Evolutionary conservation across 2,888 invertebrate species (phyloP), one percentile per base, ranked within the genome.

Genomic region (Sarcophaga subvicina): DNA sequence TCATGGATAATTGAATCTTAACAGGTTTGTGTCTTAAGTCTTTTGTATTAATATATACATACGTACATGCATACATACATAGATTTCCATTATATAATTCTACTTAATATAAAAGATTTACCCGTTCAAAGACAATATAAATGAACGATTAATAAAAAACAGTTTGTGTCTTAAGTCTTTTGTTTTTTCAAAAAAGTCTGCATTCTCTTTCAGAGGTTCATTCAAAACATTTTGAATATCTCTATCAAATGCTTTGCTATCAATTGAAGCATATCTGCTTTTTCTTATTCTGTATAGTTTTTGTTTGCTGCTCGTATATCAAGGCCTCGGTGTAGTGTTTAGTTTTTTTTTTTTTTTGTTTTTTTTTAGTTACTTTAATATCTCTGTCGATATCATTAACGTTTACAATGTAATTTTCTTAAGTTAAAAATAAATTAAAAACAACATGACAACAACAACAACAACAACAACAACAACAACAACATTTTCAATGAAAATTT

Each of bases 321-420:
- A 11, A 78, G 83, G 66, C 37, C 22, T 83, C 0, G 49, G 27
- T 78, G 72, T 54, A 37, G 37, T 37, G 2, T 37, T 37, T 12
- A 62, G 66, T 62, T 73, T 80, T 76, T 71, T 71, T 80, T 71
- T 77, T 71, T 66, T 12, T 14, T n/a, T n/a, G n/a, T n/a, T n/a
- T 14, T 14, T 66, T 12, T 14, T 12, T 54, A 14, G 14, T 54
- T 54, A 17, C 17, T 54, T 12, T 54, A 54, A 54, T 54, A 14
- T 12, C 4, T 12, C 2, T 66, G 49, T 76, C 80, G 79, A 11
- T 84, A 87, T 87, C 87, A 87, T 80, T 84, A 87, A 82, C 63
- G 69, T 84, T 84, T 59, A 81, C 81, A 79, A 81, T 72, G 84
- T 84, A 76, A 71, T 79, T 87, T 80, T 66, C 67, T 47, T 12